Percentiles rank a stretch among this genome's conserved stretches.
phyloP scores from a whole-genome alignment of 2,113 vertebrate genomes.

The Regulus satrapa region DNA sequence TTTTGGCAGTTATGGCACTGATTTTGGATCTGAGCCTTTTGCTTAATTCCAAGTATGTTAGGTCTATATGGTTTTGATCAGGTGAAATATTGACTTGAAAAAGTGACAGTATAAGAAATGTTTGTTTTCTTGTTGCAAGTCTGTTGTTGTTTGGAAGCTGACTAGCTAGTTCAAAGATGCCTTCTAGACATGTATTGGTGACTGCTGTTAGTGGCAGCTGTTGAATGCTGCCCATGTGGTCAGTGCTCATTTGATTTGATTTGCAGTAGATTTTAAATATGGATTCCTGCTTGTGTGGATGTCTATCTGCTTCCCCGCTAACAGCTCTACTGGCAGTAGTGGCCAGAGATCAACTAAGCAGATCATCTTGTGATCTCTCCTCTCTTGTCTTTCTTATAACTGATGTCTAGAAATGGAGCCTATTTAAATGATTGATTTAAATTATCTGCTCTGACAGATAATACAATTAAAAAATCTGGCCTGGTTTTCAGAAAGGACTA shows the following conservation, averaged over 20 bases:
- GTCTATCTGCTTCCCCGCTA: not conserved
- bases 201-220: not conserved
- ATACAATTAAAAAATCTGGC: not conserved
- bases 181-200: not conserved
- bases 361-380: rapidly evolving
- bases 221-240: not conserved
- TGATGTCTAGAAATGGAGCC: not conserved
- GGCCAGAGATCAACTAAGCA: not conserved
- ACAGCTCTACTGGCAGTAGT: not conserved
- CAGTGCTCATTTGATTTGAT: not conserved
- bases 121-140: not conserved
- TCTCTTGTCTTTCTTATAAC: not conserved
- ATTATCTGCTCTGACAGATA: not conserved
- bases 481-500: not conserved
- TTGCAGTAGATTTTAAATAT: not conserved
- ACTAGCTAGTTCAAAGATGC: not conserved
- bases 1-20: not conserved
- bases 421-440: not conserved
- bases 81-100: not conserved
- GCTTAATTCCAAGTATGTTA: not conserved
- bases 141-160: not conserved
- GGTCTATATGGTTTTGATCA: not conserved
- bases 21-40: not conserved
- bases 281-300: not conserved
- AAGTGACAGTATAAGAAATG: not conserved